phyloP scores from a whole-genome alignment of 2,888 invertebrate species.

The Drosophila bunnanda region DNA sequence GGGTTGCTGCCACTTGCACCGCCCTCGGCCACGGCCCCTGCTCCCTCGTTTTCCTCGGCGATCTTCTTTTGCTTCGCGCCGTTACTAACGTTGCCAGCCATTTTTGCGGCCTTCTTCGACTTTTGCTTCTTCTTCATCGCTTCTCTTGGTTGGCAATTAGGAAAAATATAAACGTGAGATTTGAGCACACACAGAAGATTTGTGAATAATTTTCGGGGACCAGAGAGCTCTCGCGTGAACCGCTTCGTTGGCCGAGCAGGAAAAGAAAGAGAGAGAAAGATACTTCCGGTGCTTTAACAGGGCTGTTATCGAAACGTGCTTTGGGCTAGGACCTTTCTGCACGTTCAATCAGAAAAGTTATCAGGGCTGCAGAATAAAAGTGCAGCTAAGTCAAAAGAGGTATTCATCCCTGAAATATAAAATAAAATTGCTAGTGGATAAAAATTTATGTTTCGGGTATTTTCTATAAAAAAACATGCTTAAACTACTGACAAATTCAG shows the following conservation, averaged over 20 bases:
- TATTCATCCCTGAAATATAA: background rate
- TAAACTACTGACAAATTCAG: no score
- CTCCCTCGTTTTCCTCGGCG: background rate
- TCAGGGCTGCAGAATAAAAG: background rate
- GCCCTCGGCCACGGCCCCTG: no score
- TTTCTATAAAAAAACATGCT: no score
- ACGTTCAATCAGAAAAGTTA: background rate
- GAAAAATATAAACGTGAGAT: slow-evolving; percentile 12
- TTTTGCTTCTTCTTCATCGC: slow-evolving; percentile 52
- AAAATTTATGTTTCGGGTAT: no score
- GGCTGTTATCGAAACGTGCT: background rate
- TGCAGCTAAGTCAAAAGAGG: background rate
- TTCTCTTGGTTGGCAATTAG: background rate
- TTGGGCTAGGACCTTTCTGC: background rate
- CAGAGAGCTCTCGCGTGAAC: background rate
- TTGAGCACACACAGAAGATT: background rate
- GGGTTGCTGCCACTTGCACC: background rate
- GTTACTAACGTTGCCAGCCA: background rate
- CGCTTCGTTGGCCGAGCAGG: background rate
- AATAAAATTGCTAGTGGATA: no score
- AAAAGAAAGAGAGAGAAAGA: background rate
- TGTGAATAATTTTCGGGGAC: background rate
- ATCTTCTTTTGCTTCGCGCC: background rate
- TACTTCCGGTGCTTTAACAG: background rate
- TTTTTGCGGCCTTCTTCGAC: slow-evolving; percentile 37